Evolutionary conservation across 1,140 invertebrate genomes (phyloP).

Genomic region (Condylostylus longicornis): DNA sequence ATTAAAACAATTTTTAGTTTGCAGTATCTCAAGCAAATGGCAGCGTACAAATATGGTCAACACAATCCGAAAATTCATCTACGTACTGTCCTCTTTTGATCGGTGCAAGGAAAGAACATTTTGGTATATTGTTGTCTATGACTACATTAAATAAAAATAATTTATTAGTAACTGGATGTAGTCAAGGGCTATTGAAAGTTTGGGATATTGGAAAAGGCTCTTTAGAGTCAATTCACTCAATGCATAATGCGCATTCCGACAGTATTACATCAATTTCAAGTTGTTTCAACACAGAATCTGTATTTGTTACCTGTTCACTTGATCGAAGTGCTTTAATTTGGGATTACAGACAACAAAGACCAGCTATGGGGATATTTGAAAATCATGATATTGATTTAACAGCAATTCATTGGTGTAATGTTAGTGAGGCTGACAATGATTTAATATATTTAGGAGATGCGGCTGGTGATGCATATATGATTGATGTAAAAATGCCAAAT

Average conservation of each 20-base stretch:
- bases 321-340: not conserved
- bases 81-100: not conserved
- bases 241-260: not conserved
- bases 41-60: not conserved
- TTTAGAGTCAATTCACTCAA: not conserved
- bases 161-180: not conserved
- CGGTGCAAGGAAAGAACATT: not conserved
- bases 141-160: not conserved
- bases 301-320: not conserved
- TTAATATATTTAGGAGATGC: not conserved
- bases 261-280: not conserved
- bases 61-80: not conserved
- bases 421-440: not conserved
- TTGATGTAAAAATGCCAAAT: not conserved
- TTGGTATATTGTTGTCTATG: not conserved
- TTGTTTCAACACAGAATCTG: not conserved
- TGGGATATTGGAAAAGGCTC: not conserved
- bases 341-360: not conserved
- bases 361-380: not conserved
- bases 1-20: too few species aligned
- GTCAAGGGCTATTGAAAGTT: not conserved
- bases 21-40: not conserved
- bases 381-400: not conserved
- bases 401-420: not conserved
- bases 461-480: not conserved